Percentiles rank a stretch among this genome's conserved stretches.
phyloP scores from a whole-genome alignment of 1,140 invertebrate genomes.

The Caenorhabditis tropicalis region DNA sequence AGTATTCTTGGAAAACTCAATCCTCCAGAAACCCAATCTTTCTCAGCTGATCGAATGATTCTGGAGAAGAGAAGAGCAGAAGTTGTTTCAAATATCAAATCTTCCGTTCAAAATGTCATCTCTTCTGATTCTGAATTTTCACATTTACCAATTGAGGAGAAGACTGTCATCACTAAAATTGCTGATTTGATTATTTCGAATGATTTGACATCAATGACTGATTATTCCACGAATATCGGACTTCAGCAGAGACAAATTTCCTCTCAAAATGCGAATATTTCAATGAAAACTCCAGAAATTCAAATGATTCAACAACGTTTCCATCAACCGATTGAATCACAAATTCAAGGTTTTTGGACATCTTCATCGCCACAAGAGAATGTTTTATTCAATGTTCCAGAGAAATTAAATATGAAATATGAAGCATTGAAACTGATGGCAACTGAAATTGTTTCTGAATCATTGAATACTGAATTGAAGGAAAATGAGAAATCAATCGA shows the following conservation, averaged over 20 bases:
- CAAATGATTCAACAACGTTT: not conserved
- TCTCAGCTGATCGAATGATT: not conserved
- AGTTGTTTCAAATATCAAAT: not conserved
- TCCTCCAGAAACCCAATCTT: not conserved
- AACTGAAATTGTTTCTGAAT: not conserved
- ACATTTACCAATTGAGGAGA: not conserved
- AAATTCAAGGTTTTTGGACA: constrained; percentile 17
- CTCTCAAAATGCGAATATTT: not conserved
- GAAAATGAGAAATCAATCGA: not conserved
- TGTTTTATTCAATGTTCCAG: not conserved
- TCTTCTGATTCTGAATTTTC: not conserved
- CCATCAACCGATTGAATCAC: not conserved
- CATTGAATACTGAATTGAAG: not conserved
- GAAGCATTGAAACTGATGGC: constrained; percentile 9
- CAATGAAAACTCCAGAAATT: not conserved
- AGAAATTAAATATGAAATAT: not conserved
- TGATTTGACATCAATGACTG: not conserved
- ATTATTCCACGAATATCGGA: not conserved
- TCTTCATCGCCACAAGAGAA: not conserved
- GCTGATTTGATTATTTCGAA: not conserved
- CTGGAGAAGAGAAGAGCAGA: not conserved
- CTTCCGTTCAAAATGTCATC: not conserved
- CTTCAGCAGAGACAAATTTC: not conserved
- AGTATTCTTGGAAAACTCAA: constrained; percentile 6
- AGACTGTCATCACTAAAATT: not conserved